Evolutionary conservation across 2,888 invertebrate species (phyloP).

Genomic region (Amorpha juglandis): DNA sequence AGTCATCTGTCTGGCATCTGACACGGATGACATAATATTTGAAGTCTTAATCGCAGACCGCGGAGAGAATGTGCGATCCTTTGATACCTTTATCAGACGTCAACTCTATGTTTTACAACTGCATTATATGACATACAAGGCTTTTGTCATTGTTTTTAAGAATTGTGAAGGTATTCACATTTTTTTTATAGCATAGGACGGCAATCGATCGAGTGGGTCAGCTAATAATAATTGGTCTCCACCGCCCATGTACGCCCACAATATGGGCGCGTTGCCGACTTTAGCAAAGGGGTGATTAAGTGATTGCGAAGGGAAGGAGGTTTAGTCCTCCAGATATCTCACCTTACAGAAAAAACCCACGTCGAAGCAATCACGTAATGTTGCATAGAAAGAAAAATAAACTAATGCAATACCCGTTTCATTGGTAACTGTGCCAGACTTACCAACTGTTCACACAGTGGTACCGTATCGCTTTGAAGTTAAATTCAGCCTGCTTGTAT

Average conservation of each 20-base stretch:
- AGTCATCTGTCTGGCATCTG: conserved; percentile 15
- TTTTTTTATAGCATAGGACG: too few relatives aligned
- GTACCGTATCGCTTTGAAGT: neutral
- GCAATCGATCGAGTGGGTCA: too few relatives aligned
- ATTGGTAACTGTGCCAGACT: too few relatives aligned
- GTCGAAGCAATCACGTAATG: too few relatives aligned
- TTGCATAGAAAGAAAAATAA: neutral
- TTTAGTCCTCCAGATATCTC: too few relatives aligned
- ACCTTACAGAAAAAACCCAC: too few relatives aligned
- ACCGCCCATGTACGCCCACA: too few relatives aligned
- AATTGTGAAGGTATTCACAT: neutral
- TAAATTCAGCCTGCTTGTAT: neutral
- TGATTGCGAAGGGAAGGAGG: too few relatives aligned
- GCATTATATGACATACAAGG: too few relatives aligned
- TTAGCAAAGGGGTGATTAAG: too few relatives aligned
- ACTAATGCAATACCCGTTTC: neutral
- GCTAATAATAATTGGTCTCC: too few relatives aligned
- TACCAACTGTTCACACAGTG: neutral
- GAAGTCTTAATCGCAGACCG: neutral
- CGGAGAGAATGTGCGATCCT: neutral
- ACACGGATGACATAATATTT: conserved; percentile 22
- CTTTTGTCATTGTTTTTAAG: neutral
- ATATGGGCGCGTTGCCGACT: too few relatives aligned
- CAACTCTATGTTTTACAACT: conserved; percentile 4
- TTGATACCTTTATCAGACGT: conserved; percentile 4